These are phyloP conservation scores for Rissa tridactyla DNA, from an alignment of 2,113 vertebrate species.

Conservation along the genomic window DNA sequence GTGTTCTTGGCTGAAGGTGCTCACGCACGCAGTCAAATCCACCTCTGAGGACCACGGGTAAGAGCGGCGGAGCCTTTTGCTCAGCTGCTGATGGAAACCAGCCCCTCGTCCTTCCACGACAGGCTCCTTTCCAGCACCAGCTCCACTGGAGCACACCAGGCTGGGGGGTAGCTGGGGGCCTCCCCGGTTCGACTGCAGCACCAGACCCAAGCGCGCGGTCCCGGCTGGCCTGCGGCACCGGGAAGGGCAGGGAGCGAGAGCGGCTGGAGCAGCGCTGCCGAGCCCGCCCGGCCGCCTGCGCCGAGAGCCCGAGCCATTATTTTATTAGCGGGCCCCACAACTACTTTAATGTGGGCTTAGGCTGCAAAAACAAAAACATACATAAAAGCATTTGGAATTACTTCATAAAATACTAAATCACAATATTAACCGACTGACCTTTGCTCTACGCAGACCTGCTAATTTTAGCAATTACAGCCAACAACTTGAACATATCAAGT, in stretches of 20 bases:
- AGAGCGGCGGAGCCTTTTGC: neutral
- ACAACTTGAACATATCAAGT: conserved; percentile 88
- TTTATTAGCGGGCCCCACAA: conserved; percentile 61
- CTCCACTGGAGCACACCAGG: neutral
- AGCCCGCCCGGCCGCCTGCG: neutral
- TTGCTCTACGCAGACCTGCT: conserved; percentile 84
- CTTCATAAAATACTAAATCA: conserved; percentile 76
- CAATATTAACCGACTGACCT: conserved; percentile 85
- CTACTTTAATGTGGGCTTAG: conserved; percentile 65
- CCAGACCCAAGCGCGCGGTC: fast-evolving
- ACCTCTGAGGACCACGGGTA: neutral
- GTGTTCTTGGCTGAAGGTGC: neutral
- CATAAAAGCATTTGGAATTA: conserved; percentile 71
- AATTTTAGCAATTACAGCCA: conserved; percentile 88
- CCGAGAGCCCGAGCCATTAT: conserved; percentile 23
- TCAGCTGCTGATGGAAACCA: neutral
- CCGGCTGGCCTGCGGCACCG: fast-evolving
- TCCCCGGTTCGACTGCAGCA: neutral
- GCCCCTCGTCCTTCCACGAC: neutral
- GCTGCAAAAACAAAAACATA: conserved; percentile 65
- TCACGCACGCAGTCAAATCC: fast-evolving
- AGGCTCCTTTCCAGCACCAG: neutral
- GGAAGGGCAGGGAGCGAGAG: neutral
- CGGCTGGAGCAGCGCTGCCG: fast-evolving
- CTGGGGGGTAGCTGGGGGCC: neutral